A percentile compares a stretch with the other conserved stretches of the same genome.
phyloP scores from a whole-genome alignment of 1,140 invertebrate species.

The Saccostrea cuccullata region DNA sequence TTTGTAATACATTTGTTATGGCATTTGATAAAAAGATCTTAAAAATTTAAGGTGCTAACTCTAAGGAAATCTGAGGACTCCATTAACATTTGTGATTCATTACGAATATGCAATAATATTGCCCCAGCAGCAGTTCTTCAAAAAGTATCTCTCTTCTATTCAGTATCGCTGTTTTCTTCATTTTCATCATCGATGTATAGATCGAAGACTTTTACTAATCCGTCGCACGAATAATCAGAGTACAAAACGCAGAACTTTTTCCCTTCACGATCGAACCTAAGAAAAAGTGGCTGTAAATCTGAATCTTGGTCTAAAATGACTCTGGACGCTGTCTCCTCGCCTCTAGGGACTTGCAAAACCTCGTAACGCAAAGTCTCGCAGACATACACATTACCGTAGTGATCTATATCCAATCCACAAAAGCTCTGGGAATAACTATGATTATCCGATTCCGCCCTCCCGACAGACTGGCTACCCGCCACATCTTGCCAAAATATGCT shows the following conservation, averaged over 20 bases:
- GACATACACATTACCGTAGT: background rate
- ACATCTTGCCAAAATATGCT: background rate
- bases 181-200: background rate
- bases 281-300: background rate
- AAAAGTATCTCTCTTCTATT: too few relatives aligned
- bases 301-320: background rate
- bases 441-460: background rate
- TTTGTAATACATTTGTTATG: too few relatives aligned
- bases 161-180: background rate
- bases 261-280: background rate
- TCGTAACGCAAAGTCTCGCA: background rate
- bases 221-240: too few relatives aligned
- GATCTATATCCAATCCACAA: background rate
- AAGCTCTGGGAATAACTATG: background rate
- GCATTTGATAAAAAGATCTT: too few relatives aligned
- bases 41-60: too few relatives aligned
- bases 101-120: too few relatives aligned
- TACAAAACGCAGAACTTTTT: background rate
- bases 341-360: background rate
- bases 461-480: background rate
- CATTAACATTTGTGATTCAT: too few relatives aligned
- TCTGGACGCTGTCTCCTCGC: background rate
- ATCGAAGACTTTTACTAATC: background rate
- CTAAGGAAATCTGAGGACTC: too few relatives aligned
- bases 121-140: too few relatives aligned